These are phyloP conservation scores for Rhinolophus ferrumequinum DNA, from an alignment of 2,113 vertebrate genomes.

Conservation along the genomic window DNA sequence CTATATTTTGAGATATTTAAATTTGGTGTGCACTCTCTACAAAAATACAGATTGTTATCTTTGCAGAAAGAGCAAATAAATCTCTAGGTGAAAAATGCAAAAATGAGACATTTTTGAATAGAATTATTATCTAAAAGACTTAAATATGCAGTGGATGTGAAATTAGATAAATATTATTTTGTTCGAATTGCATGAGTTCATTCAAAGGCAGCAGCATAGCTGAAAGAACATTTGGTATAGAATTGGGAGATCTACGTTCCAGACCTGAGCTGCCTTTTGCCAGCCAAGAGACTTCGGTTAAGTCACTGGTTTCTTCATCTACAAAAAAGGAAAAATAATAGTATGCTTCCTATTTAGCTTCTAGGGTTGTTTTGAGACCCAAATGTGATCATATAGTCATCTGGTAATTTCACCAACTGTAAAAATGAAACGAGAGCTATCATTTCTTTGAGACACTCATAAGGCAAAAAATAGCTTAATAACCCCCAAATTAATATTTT, in stretches of 20 bases:
- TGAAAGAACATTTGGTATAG: not conserved
- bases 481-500: not conserved
- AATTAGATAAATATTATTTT: conserved; percentile 6
- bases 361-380: conserved; percentile 15
- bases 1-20: conserved; percentile 62
- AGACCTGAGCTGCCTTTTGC: not conserved
- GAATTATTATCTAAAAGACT: conserved; percentile 12
- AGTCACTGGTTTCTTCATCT: not conserved
- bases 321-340: not conserved
- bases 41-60: conserved; percentile 28
- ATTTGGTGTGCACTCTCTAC: not conserved
- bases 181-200: not conserved
- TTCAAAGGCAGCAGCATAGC: not conserved
- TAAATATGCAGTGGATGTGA: not conserved
- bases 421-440: not conserved
- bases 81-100: conserved; percentile 27
- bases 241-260: not conserved
- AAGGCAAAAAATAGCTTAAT: not conserved
- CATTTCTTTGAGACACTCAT: not conserved
- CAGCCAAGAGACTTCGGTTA: not conserved
- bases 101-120: not conserved
- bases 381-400: conserved; percentile 10
- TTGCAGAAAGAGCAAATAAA: conserved; percentile 39
- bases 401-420: not conserved
- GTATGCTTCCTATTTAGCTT: not conserved